Percentiles rank a stretch among this genome's conserved stretches.
phyloP scores from a whole-genome alignment of 2,888 invertebrate genomes.

The Pachliopta kotzebuea region DNA sequence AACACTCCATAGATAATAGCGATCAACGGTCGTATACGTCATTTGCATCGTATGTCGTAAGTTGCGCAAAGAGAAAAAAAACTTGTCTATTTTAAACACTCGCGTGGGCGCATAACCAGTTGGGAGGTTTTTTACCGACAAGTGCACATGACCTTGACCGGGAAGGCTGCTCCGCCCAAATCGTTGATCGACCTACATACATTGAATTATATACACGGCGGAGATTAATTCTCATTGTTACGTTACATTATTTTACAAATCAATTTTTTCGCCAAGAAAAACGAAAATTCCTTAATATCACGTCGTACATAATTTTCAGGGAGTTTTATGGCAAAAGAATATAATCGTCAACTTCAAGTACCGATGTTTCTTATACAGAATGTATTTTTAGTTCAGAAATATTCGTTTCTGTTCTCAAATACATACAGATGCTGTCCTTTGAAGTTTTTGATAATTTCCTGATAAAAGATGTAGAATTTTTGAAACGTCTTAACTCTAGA shows the following conservation, averaged over 20 bases:
- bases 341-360: too few relatives aligned
- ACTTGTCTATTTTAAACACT: constrained; percentile 52
- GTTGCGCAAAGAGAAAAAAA: constrained; percentile 36
- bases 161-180: constrained; percentile 49
- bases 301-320: neutral
- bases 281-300: neutral
- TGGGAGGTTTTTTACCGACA: constrained; percentile 62
- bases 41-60: constrained; percentile 41
- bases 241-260: neutral
- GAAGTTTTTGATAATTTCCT: too few relatives aligned
- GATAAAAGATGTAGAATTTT: too few relatives aligned
- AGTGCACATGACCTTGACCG: constrained; percentile 76
- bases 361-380: too few relatives aligned
- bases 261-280: neutral
- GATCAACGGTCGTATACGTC: constrained; percentile 45
- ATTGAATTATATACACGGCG: constrained; percentile 12
- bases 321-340: neutral
- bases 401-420: too few relatives aligned
- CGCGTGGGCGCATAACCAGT: constrained; percentile 66
- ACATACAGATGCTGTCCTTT: too few relatives aligned
- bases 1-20: constrained; percentile 28
- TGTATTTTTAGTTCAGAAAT: too few relatives aligned
- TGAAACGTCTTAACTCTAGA: too few relatives aligned
- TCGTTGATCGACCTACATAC: constrained; percentile 40
- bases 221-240: constrained; percentile 3